phyloP scores from a whole-genome alignment of 2,113 vertebrate species.

The Percopsis transmontana region DNA sequence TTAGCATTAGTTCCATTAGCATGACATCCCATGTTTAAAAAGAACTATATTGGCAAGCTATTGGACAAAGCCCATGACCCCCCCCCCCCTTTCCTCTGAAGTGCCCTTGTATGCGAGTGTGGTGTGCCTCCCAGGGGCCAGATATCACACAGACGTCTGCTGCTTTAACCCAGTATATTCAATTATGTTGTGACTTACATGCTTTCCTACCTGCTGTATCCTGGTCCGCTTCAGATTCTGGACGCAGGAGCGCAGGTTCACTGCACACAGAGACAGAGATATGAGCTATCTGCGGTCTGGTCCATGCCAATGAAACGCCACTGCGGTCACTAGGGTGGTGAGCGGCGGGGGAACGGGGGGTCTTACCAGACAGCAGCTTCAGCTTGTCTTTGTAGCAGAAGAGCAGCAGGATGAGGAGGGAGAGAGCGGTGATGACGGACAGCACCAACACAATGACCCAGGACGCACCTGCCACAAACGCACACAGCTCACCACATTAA shows the following conservation, averaged over 20 bases:
- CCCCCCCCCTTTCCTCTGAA: too few relatives aligned
- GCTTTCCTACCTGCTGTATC: conserved; percentile 76
- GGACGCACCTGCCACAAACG: conserved; percentile 55
- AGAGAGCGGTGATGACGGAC: conserved; percentile 72
- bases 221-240: conserved; percentile 80
- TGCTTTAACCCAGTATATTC: too few relatives aligned
- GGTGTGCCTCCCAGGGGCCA: too few relatives aligned
- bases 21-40: too few relatives aligned
- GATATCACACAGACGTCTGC: too few relatives aligned
- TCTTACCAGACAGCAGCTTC: conserved; percentile 70
- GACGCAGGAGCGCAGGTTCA: conserved; percentile 78
- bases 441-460: conserved; percentile 77
- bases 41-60: not conserved
- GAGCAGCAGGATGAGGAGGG: conserved; percentile 74
- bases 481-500: not conserved
- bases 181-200: not conserved
- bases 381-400: conserved; percentile 82
- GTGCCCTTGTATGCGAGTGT: too few relatives aligned
- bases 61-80: too few relatives aligned
- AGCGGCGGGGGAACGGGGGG: not conserved
- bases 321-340: not conserved
- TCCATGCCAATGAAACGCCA: not conserved
- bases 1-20: too few relatives aligned
- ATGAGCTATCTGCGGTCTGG: not conserved
- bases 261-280: conserved; percentile 49